Conservation (phyloP, 2,888 invertebrate genomes). For the Laothoe populi region DNA sequence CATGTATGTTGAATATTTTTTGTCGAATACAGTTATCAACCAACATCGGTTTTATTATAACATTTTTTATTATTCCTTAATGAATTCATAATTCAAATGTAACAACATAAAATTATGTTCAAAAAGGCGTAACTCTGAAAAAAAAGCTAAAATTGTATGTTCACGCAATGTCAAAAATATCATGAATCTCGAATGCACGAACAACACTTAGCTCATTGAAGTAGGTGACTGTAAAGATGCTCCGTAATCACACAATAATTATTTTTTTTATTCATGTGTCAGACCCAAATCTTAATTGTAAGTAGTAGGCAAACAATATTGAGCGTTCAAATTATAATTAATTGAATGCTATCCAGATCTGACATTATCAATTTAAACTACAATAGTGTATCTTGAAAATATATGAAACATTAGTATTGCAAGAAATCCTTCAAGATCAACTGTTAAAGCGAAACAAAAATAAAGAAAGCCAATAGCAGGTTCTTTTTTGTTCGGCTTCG, state of each 20-base stretch:
- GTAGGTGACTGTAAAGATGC: background rate
- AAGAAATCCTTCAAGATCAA: conserved; percentile 39
- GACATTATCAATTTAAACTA: conserved; percentile 4
- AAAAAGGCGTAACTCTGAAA: background rate
- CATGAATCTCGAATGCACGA: conserved; percentile 18
- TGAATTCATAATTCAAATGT: background rate
- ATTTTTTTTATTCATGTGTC: conserved; percentile 3
- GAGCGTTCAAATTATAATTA: conserved; percentile 7
- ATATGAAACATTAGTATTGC: conserved; percentile 30
- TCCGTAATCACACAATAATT: background rate
- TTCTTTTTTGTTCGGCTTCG: conserved; percentile 26
- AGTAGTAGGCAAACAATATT: background rate
- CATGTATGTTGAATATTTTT: conserved; percentile 26
- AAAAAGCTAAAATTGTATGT: conserved; percentile 3
- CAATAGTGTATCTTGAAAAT: background rate
- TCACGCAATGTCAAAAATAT: conserved; percentile 24
- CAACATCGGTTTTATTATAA: background rate
- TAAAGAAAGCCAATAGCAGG: conserved; percentile 24
- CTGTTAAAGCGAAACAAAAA: conserved; percentile 25
- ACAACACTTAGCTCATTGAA: conserved; percentile 1
- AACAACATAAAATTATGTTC: conserved; percentile 14
- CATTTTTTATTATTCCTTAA: background rate
- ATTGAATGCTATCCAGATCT: conserved; percentile 1
- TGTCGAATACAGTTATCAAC: background rate
- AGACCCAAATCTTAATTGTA: background rate